Evolutionary conservation across 2,888 invertebrate species (phyloP), one percentile per base, ranked within the genome.

Genomic region (Torymus tubicola): DNA sequence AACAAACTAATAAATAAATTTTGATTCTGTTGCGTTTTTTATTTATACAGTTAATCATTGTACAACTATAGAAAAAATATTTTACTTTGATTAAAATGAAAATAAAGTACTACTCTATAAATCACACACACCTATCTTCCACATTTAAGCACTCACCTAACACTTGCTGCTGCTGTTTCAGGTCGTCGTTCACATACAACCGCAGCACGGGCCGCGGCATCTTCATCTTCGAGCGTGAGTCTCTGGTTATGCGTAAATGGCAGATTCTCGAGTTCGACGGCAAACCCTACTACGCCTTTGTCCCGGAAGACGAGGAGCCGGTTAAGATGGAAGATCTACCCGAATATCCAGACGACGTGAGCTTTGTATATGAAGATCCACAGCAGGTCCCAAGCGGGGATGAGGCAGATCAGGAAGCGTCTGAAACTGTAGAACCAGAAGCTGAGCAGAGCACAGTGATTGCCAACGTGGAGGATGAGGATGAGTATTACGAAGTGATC

Each of bases 181-280:
- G 90, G 84, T 87, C 83, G 84, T 87, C 83, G 58, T 83, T 83
- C 71, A 42, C n/a, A 18, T 24, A 16, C 8, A 42, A 52, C 58
- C 31, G 18, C 24, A 61, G 53, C 14, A 60, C 69, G 0, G 79
- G 84, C 14, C 89, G 87, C 61, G 90, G 90, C 52, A 85, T 89
- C 75, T 91, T 91, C 83, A 86, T 89, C 84, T 89, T 87, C 85
- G 88, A 89, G 74, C 87, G 87, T 63, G 89, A 88, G 77, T 88
- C 90, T 16, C 85, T 91, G 64, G 86, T 89, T 13, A 90, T 91
- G 91, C 87, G 86, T 76, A 90, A 90, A 72, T 91, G 91, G 91
- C 90, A 91, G 78, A 90, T 91, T 78, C 84, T 91, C 80, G 91
- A 91, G 63, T 90, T 90, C 77, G 89, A 91, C 73, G 91, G 90